Evolutionary conservation across 2,797 vertebrate genomes (phyloP).

Genomic region (Rousettus madagascariensis): DNA sequence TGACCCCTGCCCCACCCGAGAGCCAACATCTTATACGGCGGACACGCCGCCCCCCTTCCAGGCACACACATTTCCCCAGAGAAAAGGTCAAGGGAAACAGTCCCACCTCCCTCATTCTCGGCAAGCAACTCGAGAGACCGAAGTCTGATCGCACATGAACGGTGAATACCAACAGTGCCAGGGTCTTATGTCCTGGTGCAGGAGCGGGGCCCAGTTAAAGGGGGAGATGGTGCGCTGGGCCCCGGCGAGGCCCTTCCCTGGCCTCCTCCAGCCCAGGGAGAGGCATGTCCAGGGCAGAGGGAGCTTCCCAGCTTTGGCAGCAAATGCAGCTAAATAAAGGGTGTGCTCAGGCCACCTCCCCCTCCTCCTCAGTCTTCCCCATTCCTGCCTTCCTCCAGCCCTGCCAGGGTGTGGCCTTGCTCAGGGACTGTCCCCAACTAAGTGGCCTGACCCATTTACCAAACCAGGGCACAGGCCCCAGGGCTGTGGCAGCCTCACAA

Average conservation of each 20-base stretch:
- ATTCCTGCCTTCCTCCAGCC: conserved; percentile 45
- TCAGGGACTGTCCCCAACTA: conserved; percentile 76
- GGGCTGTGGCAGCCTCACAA: background rate
- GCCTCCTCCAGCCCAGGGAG: background rate
- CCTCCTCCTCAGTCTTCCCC: conserved; percentile 26
- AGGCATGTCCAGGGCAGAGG: background rate
- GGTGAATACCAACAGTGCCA: background rate
- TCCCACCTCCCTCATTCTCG: background rate
- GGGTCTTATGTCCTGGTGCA: background rate
- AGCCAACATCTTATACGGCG: background rate
- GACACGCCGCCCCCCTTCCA: background rate
- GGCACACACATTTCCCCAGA: background rate
- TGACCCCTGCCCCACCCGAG: background rate
- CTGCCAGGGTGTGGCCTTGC: conserved; percentile 45
- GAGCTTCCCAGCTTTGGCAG: background rate
- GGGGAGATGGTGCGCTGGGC: background rate
- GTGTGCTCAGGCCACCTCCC: background rate
- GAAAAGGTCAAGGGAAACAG: background rate
- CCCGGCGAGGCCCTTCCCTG: background rate
- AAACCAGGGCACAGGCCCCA: conserved; percentile 82
- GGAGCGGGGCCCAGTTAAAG: background rate
- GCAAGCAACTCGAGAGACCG: background rate
- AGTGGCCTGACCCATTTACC: conserved; percentile 86
- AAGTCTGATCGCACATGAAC: background rate
- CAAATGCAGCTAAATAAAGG: background rate